Conservation (phyloP, 2,888 invertebrate species). For the Tolmerus cingulatus region DNA sequence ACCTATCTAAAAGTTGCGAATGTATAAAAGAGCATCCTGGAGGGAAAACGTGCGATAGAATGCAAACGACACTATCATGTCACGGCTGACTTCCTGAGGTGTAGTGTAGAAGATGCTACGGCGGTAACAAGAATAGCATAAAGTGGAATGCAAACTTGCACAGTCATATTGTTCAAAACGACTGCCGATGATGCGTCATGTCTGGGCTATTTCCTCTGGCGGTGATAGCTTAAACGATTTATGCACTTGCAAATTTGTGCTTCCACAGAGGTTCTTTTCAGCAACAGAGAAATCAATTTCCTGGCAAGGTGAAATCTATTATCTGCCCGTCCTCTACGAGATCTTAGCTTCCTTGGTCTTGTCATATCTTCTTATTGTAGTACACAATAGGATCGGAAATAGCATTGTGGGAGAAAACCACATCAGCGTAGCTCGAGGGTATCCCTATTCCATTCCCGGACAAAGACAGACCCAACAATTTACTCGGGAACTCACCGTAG, state of each 20-base stretch:
- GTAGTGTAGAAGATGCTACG: neutral
- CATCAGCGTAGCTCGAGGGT: neutral
- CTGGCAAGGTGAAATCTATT: slow-evolving; percentile 10
- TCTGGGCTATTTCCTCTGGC: neutral
- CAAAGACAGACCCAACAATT: neutral
- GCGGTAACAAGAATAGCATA: neutral
- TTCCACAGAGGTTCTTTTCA: neutral
- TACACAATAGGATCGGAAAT: neutral
- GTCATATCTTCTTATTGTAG: neutral
- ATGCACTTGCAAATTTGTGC: neutral
- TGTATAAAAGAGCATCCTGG: neutral
- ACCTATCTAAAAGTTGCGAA: neutral
- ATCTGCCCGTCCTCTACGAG: neutral
- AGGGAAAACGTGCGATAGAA: neutral
- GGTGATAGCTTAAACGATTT: slow-evolving; percentile 1
- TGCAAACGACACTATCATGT: neutral
- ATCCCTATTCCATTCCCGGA: neutral
- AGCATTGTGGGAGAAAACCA: neutral
- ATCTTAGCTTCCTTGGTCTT: neutral
- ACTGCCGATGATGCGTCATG: neutral
- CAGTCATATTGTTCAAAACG: neutral
- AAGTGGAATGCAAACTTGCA: neutral
- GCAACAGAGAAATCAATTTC: slow-evolving; percentile 21
- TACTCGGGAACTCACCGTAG: neutral
- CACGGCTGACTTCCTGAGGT: neutral